Evolutionary conservation across 2,113 vertebrate species (phyloP).

Genomic region (Pangasianodon hypophthalmus): DNA sequence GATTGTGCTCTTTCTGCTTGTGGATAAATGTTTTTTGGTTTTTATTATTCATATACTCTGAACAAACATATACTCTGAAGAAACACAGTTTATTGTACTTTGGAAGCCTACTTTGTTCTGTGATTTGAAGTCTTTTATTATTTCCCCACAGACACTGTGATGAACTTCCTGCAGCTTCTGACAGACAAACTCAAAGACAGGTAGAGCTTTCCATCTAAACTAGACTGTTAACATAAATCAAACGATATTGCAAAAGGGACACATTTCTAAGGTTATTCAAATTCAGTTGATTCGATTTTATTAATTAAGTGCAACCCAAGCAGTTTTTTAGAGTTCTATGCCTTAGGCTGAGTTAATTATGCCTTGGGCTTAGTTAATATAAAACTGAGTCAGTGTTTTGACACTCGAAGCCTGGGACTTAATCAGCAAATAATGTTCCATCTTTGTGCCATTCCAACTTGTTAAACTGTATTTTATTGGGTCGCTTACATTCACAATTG

Average conservation of each 20-base stretch:
- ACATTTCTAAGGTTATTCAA: neutral
- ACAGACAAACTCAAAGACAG: slow-evolving; percentile 87
- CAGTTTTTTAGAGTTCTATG: neutral
- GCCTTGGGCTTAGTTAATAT: neutral
- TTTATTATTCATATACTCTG: neutral
- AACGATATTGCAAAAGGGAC: neutral
- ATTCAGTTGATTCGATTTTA: neutral
- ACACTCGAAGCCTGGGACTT: neutral
- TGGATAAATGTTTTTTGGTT: neutral
- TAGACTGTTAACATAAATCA: neutral
- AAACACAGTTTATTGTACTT: neutral
- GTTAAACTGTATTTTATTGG: neutral
- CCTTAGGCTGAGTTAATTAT: neutral
- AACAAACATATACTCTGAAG: neutral
- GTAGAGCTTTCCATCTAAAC: slow-evolving; percentile 64
- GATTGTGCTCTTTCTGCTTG: neutral
- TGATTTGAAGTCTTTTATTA: neutral
- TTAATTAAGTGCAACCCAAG: neutral
- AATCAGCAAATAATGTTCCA: neutral
- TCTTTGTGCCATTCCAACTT: neutral
- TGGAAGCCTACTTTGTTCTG: neutral
- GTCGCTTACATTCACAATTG: neutral
- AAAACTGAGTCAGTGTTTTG: neutral
- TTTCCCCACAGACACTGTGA: slow-evolving; percentile 83
- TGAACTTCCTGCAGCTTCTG: slow-evolving; percentile 87